Base-by-base conservation (phyloP, 2,113 vertebrate genomes). In the Dolichallabes microphthalmus region DNA sequence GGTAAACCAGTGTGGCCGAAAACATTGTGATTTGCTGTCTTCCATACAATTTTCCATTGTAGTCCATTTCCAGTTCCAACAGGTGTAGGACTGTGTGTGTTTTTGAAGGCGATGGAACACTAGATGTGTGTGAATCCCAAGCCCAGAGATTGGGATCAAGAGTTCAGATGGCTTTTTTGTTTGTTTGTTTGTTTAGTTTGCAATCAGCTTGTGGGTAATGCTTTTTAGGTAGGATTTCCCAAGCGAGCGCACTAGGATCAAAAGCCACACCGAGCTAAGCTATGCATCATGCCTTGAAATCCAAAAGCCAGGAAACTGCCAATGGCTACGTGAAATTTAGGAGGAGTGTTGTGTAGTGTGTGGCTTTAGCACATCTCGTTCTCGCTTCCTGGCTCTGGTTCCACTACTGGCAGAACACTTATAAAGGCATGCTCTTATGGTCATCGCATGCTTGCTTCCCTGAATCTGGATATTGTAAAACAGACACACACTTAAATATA, bases 261-360 rank as follows among this genome's bases (percentile, higher is more conserved):
- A 92, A 90, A 91, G 91, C 88, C 91, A 89, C 90, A 87, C 85
- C 78, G 75, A 88, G 86, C 91, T 89, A 89, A 87, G 85, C 88
- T 79, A 84, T 86, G 90, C 76, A 85, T 91, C 89, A 89, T 75
- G 35, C 61, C 17, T 87, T 91, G 89, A 92, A 90, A 91, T 86
- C 89, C 88, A 88, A 86, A 90, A 90, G 87, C 90, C 90, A 90
- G 86, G 90, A 91, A 92, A 89, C 91, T 91, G 86, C 88, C 87
- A 64, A 86, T 85, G 87, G 30, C 45, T 87, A 80, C 75, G 58
- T 35, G 73, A 52, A 22, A 57, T 57, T 32, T 58, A 78, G 53
- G 60, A 52, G 76, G 50, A 77, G 68, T 79, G 55, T 22, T 79
- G 75, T 77, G 52, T 32, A 77, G 75, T 77, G 30, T 77, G 50